Percentiles rank a stretch among this genome's conserved stretches.
Conservation (phyloP, 2,888 invertebrate species). For the Diarsia dahlii region DNA sequence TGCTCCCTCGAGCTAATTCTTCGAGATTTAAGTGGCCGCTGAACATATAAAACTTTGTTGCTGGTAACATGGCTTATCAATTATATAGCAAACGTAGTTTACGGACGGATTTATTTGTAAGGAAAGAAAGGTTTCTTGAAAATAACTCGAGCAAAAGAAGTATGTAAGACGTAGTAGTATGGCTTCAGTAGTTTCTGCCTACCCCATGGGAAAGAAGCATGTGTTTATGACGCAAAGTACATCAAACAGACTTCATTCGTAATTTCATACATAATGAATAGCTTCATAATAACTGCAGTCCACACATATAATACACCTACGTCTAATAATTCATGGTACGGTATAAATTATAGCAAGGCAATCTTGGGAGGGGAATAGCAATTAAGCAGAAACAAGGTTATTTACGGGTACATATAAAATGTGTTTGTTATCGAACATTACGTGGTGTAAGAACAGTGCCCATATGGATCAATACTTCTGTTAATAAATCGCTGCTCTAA, state of each 20-base stretch:
- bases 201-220: background rate
- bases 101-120: conserved; percentile 5
- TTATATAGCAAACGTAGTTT: conserved; percentile 11
- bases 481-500: conserved; percentile 24
- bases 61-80: conserved; percentile 24
- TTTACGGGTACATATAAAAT: conserved; percentile 76
- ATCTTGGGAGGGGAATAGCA: conserved; percentile 80
- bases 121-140: background rate
- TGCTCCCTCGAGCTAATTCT: conserved; percentile 47
- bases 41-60: conserved; percentile 32
- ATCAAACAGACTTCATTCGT: conserved; percentile 44
- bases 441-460: conserved; percentile 60
- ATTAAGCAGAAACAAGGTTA: conserved; percentile 80
- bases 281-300: conserved; percentile 69
- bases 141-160: background rate
- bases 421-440: conserved; percentile 69
- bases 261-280: conserved; percentile 53
- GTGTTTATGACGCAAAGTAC: background rate
- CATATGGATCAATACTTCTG: conserved; percentile 54
- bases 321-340: conserved; percentile 78
- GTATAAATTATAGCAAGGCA: conserved; percentile 82
- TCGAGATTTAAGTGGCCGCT: conserved; percentile 37
- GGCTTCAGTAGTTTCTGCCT: background rate
- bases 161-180: background rate
- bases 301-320: conserved; percentile 72